phyloP scores from a whole-genome alignment of 35 echinoderm and acorn worm species.

The Heliocidaris tuberculata region DNA sequence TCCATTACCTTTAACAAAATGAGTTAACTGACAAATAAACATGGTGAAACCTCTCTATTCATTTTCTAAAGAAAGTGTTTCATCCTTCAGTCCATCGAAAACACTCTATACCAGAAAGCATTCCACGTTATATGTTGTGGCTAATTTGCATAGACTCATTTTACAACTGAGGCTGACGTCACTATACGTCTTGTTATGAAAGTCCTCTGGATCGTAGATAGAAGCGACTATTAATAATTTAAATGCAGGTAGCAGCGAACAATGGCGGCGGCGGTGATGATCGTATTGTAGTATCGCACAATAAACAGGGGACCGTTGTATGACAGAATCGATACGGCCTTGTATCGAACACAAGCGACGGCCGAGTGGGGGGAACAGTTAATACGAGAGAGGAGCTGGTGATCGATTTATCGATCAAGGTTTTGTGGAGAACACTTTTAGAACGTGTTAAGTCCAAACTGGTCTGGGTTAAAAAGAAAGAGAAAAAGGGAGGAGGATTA shows the following conservation, averaged over 20 bases:
- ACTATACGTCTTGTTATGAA: not conserved
- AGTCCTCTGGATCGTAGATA: not conserved
- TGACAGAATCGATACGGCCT: not conserved
- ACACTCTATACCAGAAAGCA: not conserved
- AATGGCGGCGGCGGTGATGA: not conserved
- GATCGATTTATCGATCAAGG: not conserved
- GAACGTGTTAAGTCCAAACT: not conserved
- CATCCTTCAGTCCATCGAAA: not conserved
- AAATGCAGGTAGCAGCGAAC: not conserved
- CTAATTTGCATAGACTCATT: not conserved
- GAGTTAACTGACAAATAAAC: too few relatives aligned
- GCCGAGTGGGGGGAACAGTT: not conserved
- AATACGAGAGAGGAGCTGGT: not conserved
- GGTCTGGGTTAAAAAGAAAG: not conserved
- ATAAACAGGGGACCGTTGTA: not conserved
- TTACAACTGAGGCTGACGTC: not conserved
- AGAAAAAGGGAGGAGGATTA: not conserved
- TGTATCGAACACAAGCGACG: constrained; percentile 4
- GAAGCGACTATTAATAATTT: not conserved
- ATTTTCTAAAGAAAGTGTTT: not conserved
- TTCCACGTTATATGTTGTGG: not conserved
- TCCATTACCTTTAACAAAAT: too few relatives aligned
- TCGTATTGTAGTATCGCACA: not conserved
- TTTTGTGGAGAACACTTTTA: not conserved
- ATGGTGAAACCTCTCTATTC: too few relatives aligned